Percentiles rank a stretch among this genome's conserved stretches.
Evolutionary conservation across 2,113 vertebrate genomes (phyloP).

Genomic region (Hypanus sabinus): DNA sequence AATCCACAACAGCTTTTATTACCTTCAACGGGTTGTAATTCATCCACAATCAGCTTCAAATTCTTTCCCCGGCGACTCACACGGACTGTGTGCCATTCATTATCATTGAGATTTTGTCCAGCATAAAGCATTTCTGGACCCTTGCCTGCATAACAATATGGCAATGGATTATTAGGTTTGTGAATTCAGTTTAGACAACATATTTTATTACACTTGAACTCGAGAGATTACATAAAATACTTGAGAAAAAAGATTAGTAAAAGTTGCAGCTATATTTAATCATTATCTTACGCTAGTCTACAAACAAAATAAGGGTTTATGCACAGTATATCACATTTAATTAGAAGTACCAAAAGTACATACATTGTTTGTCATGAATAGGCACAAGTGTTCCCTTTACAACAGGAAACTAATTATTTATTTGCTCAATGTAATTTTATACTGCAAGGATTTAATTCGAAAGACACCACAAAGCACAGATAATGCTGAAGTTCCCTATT

Average conservation of each 20-base stretch:
- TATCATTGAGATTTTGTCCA: slow-evolving; percentile 98
- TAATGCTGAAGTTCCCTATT: neutral
- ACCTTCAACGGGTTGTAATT: slow-evolving; percentile 79
- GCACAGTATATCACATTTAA: slow-evolving; percentile 6
- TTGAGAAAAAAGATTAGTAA: neutral
- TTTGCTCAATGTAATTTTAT: neutral
- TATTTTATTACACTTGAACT: neutral
- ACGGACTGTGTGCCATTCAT: slow-evolving; percentile 97
- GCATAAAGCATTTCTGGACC: slow-evolving; percentile 97
- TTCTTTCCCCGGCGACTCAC: slow-evolving; percentile 92
- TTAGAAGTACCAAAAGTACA: neutral
- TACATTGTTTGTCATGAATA: slow-evolving; percentile 58
- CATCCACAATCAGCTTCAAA: slow-evolving; percentile 93
- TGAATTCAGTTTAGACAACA: slow-evolving; percentile 6
- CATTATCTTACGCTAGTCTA: neutral
- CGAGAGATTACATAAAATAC: neutral
- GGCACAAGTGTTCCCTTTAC: slow-evolving; percentile 51
- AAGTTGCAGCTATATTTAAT: neutral
- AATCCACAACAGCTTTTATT: slow-evolving; percentile 39
- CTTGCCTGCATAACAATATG: slow-evolving; percentile 92
- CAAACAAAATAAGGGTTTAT: slow-evolving; percentile 7
- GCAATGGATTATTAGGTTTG: slow-evolving; percentile 80
- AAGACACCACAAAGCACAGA: neutral
- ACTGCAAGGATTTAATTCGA: neutral
- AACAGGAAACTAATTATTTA: neutral